These are phyloP conservation scores for Clarias fuscus DNA, from an alignment of 2,797 vertebrate species.

Conservation along the genomic window DNA sequence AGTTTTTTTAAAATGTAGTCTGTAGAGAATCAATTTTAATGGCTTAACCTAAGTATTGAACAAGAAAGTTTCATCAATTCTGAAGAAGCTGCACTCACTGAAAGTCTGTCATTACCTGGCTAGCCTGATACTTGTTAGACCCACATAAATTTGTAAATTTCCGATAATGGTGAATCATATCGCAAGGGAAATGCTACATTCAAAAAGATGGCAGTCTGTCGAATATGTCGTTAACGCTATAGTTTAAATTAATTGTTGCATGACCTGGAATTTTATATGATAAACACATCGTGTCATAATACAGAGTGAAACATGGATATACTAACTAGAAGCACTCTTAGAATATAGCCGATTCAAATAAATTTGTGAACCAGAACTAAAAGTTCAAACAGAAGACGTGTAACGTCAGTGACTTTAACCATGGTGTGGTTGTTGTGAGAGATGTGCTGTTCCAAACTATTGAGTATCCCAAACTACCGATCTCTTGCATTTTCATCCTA, in stretches of 20 bases:
- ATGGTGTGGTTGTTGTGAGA: not conserved
- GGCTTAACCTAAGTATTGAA: no score
- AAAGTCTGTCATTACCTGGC: not conserved
- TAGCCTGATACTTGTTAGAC: not conserved
- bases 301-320: not conserved
- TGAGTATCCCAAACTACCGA: not conserved
- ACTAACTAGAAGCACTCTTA: not conserved
- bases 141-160: not conserved
- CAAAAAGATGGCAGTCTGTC: not conserved
- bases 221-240: not conserved
- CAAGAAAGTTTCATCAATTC: not conserved
- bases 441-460: not conserved
- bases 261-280: not conserved
- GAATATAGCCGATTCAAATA: not conserved
- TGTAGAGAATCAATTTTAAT: no score
- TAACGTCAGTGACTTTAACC: not conserved
- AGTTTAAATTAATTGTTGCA: not conserved
- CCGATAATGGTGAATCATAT: not conserved
- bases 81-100: not conserved
- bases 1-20: no score
- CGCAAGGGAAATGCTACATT: not conserved
- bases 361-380: not conserved
- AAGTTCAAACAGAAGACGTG: not conserved
- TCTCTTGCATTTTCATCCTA: not conserved
- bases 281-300: not conserved